A percentile compares a stretch with the other conserved stretches of the same genome.
Conservation (phyloP, 2,113 vertebrate genomes). For the Oxygymnocypris stewartii region DNA sequence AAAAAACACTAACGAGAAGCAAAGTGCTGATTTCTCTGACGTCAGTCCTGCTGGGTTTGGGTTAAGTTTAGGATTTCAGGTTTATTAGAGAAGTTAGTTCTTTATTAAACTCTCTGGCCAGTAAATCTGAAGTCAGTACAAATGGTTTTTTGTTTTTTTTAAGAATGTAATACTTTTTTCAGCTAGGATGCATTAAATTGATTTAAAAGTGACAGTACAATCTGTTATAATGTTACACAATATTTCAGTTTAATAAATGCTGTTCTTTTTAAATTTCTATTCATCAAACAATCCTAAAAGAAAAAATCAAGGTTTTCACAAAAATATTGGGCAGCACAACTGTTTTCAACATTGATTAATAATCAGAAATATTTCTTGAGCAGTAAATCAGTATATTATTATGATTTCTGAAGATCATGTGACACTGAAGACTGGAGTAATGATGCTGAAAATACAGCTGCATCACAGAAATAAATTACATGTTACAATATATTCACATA, state of each 20-base stretch:
- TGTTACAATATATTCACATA: not conserved
- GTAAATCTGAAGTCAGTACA: not conserved
- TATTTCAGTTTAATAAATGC: not conserved
- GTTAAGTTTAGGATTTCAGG: not conserved
- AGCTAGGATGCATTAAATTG: no score
- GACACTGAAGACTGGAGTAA: not conserved
- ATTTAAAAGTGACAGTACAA: not conserved
- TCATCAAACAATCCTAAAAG: no score
- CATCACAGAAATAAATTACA: not conserved
- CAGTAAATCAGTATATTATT: not conserved
- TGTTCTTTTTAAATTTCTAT: no score
- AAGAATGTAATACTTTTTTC: no score
- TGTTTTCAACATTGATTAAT: not conserved
- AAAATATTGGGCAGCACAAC: not conserved
- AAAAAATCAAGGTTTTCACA: no score
- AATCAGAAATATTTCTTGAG: not conserved
- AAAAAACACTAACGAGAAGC: not conserved
- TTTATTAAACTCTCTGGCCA: not conserved
- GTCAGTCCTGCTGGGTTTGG: not conserved
- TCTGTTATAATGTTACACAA: not conserved
- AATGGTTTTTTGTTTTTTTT: no score
- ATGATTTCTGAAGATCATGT: not conserved
- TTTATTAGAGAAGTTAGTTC: not conserved
- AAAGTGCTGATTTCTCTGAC: slow-evolving; percentile 22
- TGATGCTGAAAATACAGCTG: not conserved